Evolutionary conservation across 2,113 vertebrate genomes (phyloP).

Genomic region (Phoenicopterus ruber): DNA sequence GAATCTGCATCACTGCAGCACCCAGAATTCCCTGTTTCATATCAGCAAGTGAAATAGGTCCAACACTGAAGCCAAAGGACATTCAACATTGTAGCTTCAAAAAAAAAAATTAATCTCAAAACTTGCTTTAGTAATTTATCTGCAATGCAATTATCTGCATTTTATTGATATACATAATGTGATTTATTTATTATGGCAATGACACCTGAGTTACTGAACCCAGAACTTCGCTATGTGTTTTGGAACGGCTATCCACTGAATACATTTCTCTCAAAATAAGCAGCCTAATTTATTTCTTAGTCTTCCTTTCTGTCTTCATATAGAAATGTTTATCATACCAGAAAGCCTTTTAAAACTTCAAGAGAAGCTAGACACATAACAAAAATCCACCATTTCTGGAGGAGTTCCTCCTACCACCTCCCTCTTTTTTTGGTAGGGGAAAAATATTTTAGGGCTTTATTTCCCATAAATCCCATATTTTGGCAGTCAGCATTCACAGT

Average conservation of each 20-base stretch:
- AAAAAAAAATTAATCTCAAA: not conserved
- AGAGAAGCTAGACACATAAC: conserved; percentile 30
- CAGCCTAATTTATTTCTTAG: conserved; percentile 54
- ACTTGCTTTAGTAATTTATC: conserved; percentile 28
- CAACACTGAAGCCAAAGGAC: not conserved
- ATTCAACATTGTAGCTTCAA: not conserved
- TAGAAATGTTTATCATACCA: conserved; percentile 48
- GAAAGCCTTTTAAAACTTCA: conserved; percentile 61
- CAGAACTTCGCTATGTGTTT: conserved; percentile 21
- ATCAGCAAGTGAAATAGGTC: not conserved
- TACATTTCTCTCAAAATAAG: conserved; percentile 37
- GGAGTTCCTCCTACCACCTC: not conserved
- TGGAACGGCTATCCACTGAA: not conserved
- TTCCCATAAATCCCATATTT: conserved; percentile 68
- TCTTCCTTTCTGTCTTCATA: conserved; percentile 51
- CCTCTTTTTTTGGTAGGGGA: conserved; percentile 11
- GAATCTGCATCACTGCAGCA: not conserved
- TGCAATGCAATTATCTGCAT: not conserved
- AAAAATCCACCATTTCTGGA: conserved; percentile 16
- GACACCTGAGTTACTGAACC: not conserved
- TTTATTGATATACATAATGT: conserved; percentile 6
- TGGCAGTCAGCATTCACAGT: conserved; percentile 67
- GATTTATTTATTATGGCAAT: conserved; percentile 31
- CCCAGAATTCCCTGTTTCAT: not conserved
- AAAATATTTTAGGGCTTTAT: conserved; percentile 65